These are phyloP conservation scores for Drosophila pseudoobscura DNA, from an alignment of 1,140 invertebrate genomes.

Conservation along the genomic window DNA sequence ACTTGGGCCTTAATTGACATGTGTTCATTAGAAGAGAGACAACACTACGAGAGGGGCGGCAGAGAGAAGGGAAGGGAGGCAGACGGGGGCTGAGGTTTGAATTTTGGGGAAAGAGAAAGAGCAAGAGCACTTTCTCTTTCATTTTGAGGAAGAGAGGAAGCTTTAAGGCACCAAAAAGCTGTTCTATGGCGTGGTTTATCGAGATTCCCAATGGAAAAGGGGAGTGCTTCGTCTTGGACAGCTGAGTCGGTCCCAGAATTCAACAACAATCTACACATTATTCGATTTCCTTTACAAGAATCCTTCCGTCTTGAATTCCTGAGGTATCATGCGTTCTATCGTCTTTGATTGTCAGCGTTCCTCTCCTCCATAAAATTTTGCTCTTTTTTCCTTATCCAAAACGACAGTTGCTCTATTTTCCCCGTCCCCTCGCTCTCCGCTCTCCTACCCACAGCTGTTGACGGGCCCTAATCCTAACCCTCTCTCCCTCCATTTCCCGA, in stretches of 20 bases:
- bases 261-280: not conserved
- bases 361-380: not conserved
- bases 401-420: conserved; percentile 5
- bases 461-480: not conserved
- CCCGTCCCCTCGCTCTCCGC: not conserved
- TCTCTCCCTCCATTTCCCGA: not conserved
- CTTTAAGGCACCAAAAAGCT: no score
- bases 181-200: no score
- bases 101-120: no score
- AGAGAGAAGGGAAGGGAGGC: not conserved
- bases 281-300: no score
- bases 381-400: conserved; percentile 3
- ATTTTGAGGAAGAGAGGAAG: no score
- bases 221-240: no score
- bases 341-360: not conserved
- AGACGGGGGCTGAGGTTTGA: not conserved
- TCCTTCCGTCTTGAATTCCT: no score
- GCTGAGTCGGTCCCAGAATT: no score
- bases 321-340: not conserved
- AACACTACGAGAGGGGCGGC: conserved; percentile 4
- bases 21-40: conserved; percentile 68
- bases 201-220: no score
- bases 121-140: no score
- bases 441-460: conserved; percentile 4
- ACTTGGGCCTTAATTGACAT: conserved; percentile 69